Evolutionary conservation across 2,113 vertebrate genomes (phyloP).

Genomic region (Mastomys natalensis): DNA sequence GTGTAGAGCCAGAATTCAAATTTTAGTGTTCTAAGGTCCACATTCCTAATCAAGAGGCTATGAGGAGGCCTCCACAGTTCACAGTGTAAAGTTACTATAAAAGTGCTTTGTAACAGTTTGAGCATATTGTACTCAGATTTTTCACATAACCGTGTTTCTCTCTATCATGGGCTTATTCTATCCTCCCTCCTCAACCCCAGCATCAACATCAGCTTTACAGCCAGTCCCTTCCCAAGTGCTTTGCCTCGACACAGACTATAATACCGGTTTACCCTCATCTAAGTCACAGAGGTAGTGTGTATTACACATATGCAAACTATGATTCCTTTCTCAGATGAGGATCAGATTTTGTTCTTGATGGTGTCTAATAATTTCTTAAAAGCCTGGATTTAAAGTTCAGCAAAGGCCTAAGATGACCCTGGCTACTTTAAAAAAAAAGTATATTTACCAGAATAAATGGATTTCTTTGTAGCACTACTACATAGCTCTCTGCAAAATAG

Average conservation of each 20-base stretch:
- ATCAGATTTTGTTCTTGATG: slow-evolving; percentile 37
- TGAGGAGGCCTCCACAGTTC: neutral
- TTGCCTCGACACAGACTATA: neutral
- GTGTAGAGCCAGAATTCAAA: neutral
- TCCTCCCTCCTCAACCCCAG: neutral
- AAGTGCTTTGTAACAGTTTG: neutral
- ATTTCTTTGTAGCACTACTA: slow-evolving; percentile 50
- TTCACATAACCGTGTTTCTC: neutral
- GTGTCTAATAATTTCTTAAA: slow-evolving; percentile 40
- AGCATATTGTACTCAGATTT: neutral
- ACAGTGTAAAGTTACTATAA: neutral
- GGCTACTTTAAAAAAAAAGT: slow-evolving; percentile 8
- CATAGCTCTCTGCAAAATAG: slow-evolving; percentile 25
- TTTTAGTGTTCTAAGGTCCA: neutral
- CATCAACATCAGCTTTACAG: neutral
- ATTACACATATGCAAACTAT: neutral
- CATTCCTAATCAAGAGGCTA: neutral
- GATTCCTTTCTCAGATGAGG: slow-evolving; percentile 28
- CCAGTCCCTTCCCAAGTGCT: neutral
- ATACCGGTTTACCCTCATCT: neutral
- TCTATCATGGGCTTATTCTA: neutral
- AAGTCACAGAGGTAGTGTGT: neutral
- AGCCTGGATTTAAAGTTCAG: slow-evolving; percentile 41
- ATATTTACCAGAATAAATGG: slow-evolving; percentile 42
- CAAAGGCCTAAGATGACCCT: slow-evolving; percentile 18